Percentiles rank a stretch among this genome's conserved stretches.
Conservation (phyloP, 2,113 vertebrate species). For the Okapia johnstoni region DNA sequence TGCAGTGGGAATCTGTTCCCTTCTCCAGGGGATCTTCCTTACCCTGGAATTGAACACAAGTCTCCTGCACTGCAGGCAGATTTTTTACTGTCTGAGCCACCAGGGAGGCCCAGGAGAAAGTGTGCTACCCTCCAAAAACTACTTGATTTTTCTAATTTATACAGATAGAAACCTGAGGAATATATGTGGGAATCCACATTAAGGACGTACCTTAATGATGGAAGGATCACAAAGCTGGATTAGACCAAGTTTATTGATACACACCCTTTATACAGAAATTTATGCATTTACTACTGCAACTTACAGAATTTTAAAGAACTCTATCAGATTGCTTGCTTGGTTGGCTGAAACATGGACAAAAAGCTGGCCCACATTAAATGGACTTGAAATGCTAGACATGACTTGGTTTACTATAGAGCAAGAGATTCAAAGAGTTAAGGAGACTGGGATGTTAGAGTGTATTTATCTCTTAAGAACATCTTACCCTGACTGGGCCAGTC, state of each 20-base stretch:
- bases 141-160: not conserved
- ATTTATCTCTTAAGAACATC: not conserved
- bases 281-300: not conserved
- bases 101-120: no score
- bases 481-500: not conserved
- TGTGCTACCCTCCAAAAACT: not conserved
- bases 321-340: not conserved
- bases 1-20: no score
- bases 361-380: not conserved
- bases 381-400: not conserved
- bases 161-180: not conserved
- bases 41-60: no score
- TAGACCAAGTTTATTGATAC: not conserved
- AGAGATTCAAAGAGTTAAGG: not conserved
- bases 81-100: no score
- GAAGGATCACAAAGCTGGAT: not conserved
- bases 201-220: not conserved
- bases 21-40: no score
- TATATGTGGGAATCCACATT: not conserved
- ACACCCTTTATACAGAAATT: not conserved
- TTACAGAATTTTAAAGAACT: not conserved
- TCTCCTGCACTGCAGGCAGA: no score
- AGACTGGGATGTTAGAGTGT: not conserved
- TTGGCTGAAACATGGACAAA: not conserved
- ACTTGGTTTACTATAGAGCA: not conserved